Base-by-base conservation (phyloP, 2,797 vertebrate genomes). In the Phylloscopus collybita region DNA sequence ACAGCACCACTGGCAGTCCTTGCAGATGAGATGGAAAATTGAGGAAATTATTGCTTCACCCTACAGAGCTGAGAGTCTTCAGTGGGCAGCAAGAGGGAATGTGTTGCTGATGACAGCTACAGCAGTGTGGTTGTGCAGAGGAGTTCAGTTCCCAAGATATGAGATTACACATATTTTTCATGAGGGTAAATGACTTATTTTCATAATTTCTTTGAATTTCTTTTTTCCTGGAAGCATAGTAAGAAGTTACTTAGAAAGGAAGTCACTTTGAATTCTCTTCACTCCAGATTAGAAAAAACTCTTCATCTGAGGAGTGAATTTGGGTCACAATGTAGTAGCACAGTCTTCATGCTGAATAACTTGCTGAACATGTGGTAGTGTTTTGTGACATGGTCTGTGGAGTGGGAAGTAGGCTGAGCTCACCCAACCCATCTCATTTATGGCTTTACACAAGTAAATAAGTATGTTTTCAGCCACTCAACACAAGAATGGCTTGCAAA, bases 401-500 rank as follows among this genome's bases (percentile, higher is more conserved):
- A 88, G 93, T 72, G 91, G 88, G 83, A 93, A 95, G 64, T 61
- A 92, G 94, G 86, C 95, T 94, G 93, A 96, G 93, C 92, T 96
- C 92, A 90, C 85, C 70, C 89, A 94, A 21, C 66, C 83, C 80
- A 50, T 87, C 91, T 93, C 94, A 67, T 95, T 96, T 97, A 95
- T 92, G 90, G 92, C 92, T 97, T 96, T 78, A 62, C 86, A 96
- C 91, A 73, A 96, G 93, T 93, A 96, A 97, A 97, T 96, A 96
- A 95, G 83, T 91, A 94, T 90, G 88, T 93, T 91, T 95, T 92
- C 92, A 92, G 88, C 91, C 93, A 86, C 94, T 97, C 90, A n/a
- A 82, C 96, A 95, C 90, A 94, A 62, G 92, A 91, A 92, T 67
- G 86, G 93, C 93, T 95, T 95, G 95, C 96, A 97, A 96, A 97